phyloP scores from a whole-genome alignment of 2,797 vertebrate genomes.

The Amniataba percoides region DNA sequence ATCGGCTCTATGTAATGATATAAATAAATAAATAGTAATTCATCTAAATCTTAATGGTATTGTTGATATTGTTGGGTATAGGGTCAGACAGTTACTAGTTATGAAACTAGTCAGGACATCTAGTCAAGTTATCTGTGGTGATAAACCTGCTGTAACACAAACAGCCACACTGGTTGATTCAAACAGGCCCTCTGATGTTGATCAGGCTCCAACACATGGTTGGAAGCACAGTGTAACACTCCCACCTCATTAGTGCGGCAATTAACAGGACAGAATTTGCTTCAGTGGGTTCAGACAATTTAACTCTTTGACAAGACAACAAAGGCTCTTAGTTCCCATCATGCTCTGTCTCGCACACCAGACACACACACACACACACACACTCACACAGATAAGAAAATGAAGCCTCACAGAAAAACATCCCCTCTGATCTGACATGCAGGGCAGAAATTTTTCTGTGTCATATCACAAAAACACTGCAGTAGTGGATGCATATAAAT shows the following conservation, averaged over 20 bases:
- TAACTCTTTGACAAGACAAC: constrained; percentile 53
- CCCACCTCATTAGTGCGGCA: constrained; percentile 68
- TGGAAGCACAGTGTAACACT: constrained; percentile 22
- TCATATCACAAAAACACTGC: neutral
- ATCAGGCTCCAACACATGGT: constrained; percentile 37
- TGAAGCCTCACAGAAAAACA: constrained; percentile 25
- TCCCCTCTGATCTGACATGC: neutral
- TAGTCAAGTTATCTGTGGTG: neutral
- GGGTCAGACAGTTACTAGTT: neutral
- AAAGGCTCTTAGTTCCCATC: constrained; percentile 56
- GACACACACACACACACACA: neutral
- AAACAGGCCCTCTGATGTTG: constrained; percentile 27
- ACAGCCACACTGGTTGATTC: constrained; percentile 25
- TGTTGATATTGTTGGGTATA: neutral
- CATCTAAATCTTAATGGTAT: neutral
- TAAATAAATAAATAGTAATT: no score
- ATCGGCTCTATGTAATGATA: neutral
- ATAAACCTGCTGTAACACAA: constrained; percentile 5
- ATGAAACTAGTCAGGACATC: neutral
- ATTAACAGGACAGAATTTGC: constrained; percentile 59
- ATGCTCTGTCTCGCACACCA: neutral
- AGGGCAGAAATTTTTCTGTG: neutral
- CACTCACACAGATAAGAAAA: constrained; percentile 49
- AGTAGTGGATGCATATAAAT: neutral
- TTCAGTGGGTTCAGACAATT: constrained; percentile 64